Evolutionary conservation across 2,113 vertebrate species (phyloP), one percentile per base, ranked within the genome.

Genomic region (Meriones unguiculatus): DNA sequence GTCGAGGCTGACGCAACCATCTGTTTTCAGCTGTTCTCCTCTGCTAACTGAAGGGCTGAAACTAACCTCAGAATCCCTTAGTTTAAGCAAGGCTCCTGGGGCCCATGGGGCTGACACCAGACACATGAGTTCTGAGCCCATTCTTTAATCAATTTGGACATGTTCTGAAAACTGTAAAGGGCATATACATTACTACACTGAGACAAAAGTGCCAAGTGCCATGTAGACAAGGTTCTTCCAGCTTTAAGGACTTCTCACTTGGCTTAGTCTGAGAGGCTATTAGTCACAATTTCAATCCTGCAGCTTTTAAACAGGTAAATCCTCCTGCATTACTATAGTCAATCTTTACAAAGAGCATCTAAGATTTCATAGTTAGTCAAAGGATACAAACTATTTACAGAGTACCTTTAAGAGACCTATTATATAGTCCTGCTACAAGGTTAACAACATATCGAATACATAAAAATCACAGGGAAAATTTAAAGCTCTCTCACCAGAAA

Each of bases 41-140:
- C 80, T 38, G 54, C 15, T 41, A 0, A 35, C 4, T 11, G 20
- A 14, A 11, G 4, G 64, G 2, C 59, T 65, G 15, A 14, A 13
- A 0, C 35, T 70, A 11, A 28, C 5, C 50, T 52, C 70, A 38
- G 13, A 3, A 17, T 0, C 62, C 9, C 2, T 2, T 24, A 12
- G 30, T 30, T 65, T 54, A 6, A 11, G 14, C 9, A 6, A 11
- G 11, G 52, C 12, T 52, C 76, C 81, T 57, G 54, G 1, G 4
- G 32, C 20, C 25, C 8, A 64, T 0, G 0, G 32, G n/a, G 15
- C 4, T 20, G 13, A 69, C 18, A 20, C 1, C 0, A 1, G 30
- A 5, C 38, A 24, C 3, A 2, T 0, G 0, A 25, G 38, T 30
- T 70, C 25, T 0, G 1, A 2, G 82, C 54, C 46, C 15, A 7